These are phyloP conservation scores for Charaxes varanes DNA, from an alignment of 1,140 invertebrate genomes.

Conservation along the genomic window DNA sequence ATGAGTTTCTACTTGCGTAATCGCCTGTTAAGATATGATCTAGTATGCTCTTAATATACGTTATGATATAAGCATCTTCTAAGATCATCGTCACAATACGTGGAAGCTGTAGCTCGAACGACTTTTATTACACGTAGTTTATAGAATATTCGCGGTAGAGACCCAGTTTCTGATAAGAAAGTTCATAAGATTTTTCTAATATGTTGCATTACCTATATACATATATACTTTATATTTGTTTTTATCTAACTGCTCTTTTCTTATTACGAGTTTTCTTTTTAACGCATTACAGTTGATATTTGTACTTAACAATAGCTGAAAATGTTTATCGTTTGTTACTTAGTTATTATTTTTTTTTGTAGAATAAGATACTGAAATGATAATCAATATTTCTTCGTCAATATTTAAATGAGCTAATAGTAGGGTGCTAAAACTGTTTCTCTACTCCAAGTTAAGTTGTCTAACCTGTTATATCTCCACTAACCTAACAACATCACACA, in stretches of 20 bases:
- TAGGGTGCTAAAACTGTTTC: conserved; percentile 24
- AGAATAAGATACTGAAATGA: neutral
- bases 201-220: too few species aligned
- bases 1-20: conserved; percentile 21
- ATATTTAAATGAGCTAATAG: conserved; percentile 14
- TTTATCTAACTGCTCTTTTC: too few species aligned
- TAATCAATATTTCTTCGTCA: too few species aligned
- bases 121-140: too few species aligned
- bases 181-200: too few species aligned
- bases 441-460: conserved; percentile 23
- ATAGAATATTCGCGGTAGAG: too few species aligned
- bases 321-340: neutral
- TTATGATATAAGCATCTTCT: conserved; percentile 7
- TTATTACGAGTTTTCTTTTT: too few species aligned
- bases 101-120: too few species aligned
- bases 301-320: too few species aligned
- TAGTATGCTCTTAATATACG: conserved; percentile 6
- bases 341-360: neutral
- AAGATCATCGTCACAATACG: conserved; percentile 4
- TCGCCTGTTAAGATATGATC: conserved; percentile 12
- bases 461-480: conserved; percentile 22
- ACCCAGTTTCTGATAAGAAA: too few species aligned
- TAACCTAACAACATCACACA: conserved; percentile 22
- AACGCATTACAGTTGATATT: too few species aligned
- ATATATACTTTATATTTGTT: too few species aligned